Conservation (phyloP, 1,140 invertebrate genomes). For the Cotesia vestalis region DNA sequence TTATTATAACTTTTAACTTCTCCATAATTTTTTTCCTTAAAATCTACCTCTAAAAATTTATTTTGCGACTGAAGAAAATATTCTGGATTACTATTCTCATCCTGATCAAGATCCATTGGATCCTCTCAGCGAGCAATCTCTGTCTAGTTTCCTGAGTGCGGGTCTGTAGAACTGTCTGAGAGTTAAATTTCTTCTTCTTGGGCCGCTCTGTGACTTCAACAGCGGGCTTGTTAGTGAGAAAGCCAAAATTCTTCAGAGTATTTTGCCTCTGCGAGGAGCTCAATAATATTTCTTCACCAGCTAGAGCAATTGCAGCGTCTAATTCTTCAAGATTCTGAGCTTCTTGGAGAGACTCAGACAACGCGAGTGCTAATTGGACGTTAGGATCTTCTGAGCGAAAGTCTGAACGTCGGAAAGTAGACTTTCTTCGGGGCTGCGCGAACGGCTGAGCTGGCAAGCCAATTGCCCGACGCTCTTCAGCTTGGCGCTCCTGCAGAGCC, state of each 20-base stretch:
- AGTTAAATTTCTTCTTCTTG: slow-evolving; percentile 51
- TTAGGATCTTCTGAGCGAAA: slow-evolving; percentile 52
- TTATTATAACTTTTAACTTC: not conserved
- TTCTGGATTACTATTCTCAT: not conserved
- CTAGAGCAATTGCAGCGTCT: slow-evolving; percentile 47
- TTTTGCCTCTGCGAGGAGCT: slow-evolving; percentile 37
- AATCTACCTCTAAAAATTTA: not conserved
- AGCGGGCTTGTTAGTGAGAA: slow-evolving; percentile 51
- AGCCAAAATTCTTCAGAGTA: slow-evolving; percentile 59
- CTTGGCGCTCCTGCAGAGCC: slow-evolving; percentile 63
- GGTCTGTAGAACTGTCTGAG: slow-evolving; percentile 56
- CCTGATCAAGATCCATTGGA: not conserved
- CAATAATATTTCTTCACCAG: slow-evolving; percentile 20
- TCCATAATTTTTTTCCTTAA: not conserved
- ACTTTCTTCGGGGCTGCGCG: slow-evolving; percentile 49
- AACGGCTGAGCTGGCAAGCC: slow-evolving; percentile 59
- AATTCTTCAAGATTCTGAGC: slow-evolving; percentile 55
- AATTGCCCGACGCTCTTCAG: slow-evolving; percentile 61
- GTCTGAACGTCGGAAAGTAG: not conserved
- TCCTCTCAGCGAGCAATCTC: slow-evolving; percentile 64
- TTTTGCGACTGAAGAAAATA: not conserved
- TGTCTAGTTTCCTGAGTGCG: slow-evolving; percentile 60
- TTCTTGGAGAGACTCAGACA: slow-evolving; percentile 66
- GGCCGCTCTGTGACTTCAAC: slow-evolving; percentile 37
- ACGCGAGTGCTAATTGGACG: slow-evolving; percentile 63